Base-by-base conservation (phyloP, 2,113 vertebrate species). In the Eptesicus fuscus region DNA sequence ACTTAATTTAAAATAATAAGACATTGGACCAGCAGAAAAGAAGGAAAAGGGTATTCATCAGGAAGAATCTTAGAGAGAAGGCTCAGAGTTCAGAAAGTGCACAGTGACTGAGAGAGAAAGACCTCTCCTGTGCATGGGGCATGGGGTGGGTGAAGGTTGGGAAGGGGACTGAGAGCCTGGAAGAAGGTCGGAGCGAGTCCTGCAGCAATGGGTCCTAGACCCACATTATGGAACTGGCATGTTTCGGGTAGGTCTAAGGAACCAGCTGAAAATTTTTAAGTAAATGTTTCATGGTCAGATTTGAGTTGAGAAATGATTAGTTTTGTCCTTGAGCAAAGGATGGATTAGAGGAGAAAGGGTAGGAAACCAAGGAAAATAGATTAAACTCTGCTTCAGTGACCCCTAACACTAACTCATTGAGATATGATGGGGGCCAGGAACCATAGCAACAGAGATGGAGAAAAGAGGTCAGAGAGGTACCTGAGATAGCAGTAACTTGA, bases 341-440 rank as follows among this genome's bases (percentile, higher is more conserved):
- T 7, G 4, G 4, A 42, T 61, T 61, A 16, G 28, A 63, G 28
- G 83, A 59, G 18, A 87, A 40, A 73, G 9, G 51, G 30, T 56
- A 2, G 32, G 14, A 59, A 47, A n/a, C 22, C 22, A 71, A 13
- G 37, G 7, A 65, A 47, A 70, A n/a, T 4, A 37, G n/a, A 42
- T 49, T 76, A 51, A 88, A 49, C 63, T 49, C 61, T 42, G 32
- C 40, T 69, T 14, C 63, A 51, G 12, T 18, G 5, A 69, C 9
- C 16, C 11, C 20, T 49, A 6, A 32, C 17, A 28, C 10, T 23
- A 18, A 16, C 28, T n/a, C 30, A 65, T 17, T 53, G 20, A 53
- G 42, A n/a, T 5, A 32, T 3, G 2, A 44, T 12, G 37, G 1
- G 16, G 0, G 3, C 42, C 40, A n/a, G 47, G 35, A 42, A n/a